Conservation (phyloP, 1,140 invertebrate genomes). For the Drosophila hydei region DNA sequence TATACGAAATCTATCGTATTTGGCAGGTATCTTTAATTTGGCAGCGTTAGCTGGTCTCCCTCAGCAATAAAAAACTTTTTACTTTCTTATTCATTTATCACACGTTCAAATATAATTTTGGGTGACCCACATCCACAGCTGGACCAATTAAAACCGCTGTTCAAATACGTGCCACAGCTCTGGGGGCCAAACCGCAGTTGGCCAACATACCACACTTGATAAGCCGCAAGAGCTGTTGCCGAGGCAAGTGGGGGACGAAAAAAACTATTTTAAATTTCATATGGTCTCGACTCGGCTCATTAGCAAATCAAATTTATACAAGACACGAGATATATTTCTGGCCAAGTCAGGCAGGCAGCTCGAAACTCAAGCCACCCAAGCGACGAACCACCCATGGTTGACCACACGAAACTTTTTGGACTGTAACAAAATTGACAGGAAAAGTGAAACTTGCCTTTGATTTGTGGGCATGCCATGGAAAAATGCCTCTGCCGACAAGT, state of each 20-base stretch:
- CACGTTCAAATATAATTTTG: constrained; percentile 41
- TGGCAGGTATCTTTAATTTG: not conserved
- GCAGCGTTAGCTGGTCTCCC: not conserved
- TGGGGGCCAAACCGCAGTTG: constrained; percentile 63
- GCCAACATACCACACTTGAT: constrained; percentile 62
- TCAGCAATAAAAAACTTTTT: constrained; percentile 9
- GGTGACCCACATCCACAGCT: constrained; percentile 21
- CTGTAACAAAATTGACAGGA: constrained; percentile 51
- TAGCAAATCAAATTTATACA: constrained; percentile 78
- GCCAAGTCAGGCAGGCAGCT: constrained; percentile 25
- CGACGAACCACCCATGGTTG: constrained; percentile 36
- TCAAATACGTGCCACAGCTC: constrained; percentile 48
- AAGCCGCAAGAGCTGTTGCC: constrained; percentile 49
- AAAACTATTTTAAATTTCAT: constrained; percentile 78
- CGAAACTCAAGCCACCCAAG: constrained; percentile 1
- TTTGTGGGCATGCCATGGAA: constrained; percentile 39
- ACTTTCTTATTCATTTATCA: constrained; percentile 20
- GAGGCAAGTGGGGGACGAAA: constrained; percentile 6
- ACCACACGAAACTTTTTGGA: constrained; percentile 58
- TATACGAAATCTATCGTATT: no score
- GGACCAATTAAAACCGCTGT: constrained; percentile 61
- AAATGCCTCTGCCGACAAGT: constrained; percentile 36
- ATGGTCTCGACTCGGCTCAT: constrained; percentile 56
- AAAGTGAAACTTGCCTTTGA: constrained; percentile 54
- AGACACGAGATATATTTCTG: constrained; percentile 14